A percentile compares a stretch with the other conserved stretches of the same genome.
Evolutionary conservation across 1,140 invertebrate species (phyloP).

Genomic region (Drosophila repleta): DNA sequence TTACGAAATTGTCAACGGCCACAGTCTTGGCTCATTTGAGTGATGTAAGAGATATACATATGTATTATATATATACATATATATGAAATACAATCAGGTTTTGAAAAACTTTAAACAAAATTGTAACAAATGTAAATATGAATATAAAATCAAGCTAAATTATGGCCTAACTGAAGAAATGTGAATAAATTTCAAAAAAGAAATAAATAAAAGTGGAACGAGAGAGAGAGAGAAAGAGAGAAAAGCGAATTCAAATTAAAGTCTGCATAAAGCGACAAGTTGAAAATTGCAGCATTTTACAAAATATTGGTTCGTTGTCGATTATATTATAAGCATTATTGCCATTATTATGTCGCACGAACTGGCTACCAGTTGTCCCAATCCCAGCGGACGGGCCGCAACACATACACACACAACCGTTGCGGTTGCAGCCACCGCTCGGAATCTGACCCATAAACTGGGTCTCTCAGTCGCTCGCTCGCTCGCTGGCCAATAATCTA

Average conservation of each 20-base stretch:
- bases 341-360: conserved; percentile 60
- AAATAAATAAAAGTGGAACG: conserved; percentile 5
- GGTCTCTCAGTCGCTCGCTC: conserved; percentile 31
- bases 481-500: conserved; percentile 57
- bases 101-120: conserved; percentile 19
- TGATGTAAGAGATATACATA: conserved; percentile 42
- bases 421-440: conserved; percentile 39
- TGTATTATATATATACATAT: too few species aligned
- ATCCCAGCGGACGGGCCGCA: conserved; percentile 6
- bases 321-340: conserved; percentile 69
- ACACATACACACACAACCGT: conserved; percentile 17
- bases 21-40: conserved; percentile 50
- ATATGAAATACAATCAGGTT: conserved; percentile 46
- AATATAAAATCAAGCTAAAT: conserved; percentile 46
- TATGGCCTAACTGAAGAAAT: conserved; percentile 51
- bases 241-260: conserved; percentile 21
- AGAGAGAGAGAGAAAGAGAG: background rate
- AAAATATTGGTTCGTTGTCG: conserved; percentile 43
- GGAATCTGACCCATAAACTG: conserved; percentile 60
- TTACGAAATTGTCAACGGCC: conserved; percentile 66
- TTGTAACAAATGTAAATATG: conserved; percentile 48
- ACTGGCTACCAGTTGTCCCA: conserved; percentile 38
- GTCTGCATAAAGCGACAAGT: conserved; percentile 47
- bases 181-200: conserved; percentile 41
- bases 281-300: conserved; percentile 55